phyloP scores from a whole-genome alignment of 2,888 invertebrate species.

The Cephus pulcher region DNA sequence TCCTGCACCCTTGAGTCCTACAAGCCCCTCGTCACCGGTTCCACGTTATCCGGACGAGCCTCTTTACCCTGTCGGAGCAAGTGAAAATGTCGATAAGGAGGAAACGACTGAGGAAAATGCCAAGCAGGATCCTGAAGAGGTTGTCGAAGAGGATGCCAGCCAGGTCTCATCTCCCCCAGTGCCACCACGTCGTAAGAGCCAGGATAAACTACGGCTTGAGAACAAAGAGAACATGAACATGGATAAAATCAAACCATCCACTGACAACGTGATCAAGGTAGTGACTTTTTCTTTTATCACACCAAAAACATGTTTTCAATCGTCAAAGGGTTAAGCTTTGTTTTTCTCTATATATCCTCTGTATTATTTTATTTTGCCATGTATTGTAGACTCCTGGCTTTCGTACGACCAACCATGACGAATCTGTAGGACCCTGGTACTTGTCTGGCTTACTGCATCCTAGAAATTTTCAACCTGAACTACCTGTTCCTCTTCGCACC shows the following conservation, averaged over 20 bases:
- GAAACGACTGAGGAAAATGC: slow-evolving; percentile 38
- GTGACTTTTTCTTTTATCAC: slow-evolving; percentile 24
- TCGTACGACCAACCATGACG: background rate
- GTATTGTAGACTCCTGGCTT: background rate
- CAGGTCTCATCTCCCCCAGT: slow-evolving; percentile 66
- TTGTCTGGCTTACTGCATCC: background rate
- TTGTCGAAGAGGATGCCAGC: slow-evolving; percentile 33
- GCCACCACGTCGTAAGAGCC: slow-evolving; percentile 70
- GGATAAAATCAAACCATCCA: slow-evolving; percentile 37
- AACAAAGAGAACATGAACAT: slow-evolving; percentile 63
- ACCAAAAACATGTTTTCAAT: background rate
- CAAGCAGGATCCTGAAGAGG: slow-evolving; percentile 54
- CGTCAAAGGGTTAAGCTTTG: background rate
- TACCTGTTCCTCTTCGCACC: background rate
- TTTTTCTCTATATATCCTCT: background rate
- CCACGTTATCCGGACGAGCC: background rate
- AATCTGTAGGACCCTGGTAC: background rate
- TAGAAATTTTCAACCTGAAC: background rate
- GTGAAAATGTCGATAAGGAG: slow-evolving; percentile 22
- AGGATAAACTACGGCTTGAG: slow-evolving; percentile 67
- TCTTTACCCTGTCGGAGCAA: background rate
- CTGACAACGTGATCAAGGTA: slow-evolving; percentile 55
- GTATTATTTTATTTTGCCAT: background rate
- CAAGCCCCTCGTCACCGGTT: slow-evolving; percentile 10
- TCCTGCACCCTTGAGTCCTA: slow-evolving; percentile 57